phyloP scores from a whole-genome alignment of 2,888 invertebrate genomes.

The Charanyca ferruginea region DNA sequence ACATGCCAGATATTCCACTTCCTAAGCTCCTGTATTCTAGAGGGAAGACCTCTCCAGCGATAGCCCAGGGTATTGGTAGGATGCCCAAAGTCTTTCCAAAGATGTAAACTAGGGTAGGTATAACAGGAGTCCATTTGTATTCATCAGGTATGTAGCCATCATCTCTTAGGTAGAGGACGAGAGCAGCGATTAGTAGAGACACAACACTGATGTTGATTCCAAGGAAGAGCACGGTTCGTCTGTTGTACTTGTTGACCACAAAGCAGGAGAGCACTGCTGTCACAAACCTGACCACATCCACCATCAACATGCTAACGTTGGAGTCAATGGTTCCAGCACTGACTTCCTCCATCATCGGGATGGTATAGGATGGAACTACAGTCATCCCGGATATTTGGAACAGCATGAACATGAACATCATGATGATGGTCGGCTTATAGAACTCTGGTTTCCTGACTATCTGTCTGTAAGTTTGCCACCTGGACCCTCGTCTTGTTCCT shows the following conservation, averaged over 20 bases:
- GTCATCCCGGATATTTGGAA: constrained; percentile 94
- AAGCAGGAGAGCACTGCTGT: constrained; percentile 92
- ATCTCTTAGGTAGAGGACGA: constrained; percentile 82
- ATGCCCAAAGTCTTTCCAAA: constrained; percentile 91
- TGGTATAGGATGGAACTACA: constrained; percentile 93
- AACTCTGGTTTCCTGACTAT: constrained; percentile 88
- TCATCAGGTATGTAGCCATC: constrained; percentile 76
- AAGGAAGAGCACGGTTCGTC: constrained; percentile 91
- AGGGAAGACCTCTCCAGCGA: constrained; percentile 94
- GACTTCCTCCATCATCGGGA: constrained; percentile 91
- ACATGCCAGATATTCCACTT: constrained; percentile 92
- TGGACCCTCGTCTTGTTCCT: constrained; percentile 71
- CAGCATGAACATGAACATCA: constrained; percentile 92
- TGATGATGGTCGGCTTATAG: constrained; percentile 91
- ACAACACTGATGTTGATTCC: constrained; percentile 91
- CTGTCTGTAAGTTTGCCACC: constrained; percentile 74
- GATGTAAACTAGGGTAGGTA: constrained; percentile 90
- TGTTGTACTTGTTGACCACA: constrained; percentile 91
- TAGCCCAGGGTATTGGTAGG: constrained; percentile 93
- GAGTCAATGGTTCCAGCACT: constrained; percentile 91
- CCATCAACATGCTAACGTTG: constrained; percentile 92
- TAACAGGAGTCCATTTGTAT: constrained; percentile 85
- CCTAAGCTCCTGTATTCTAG: constrained; percentile 92
- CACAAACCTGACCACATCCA: constrained; percentile 92
- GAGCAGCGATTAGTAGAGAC: constrained; percentile 89